Evolutionary conservation across 2,888 invertebrate genomes (phyloP).

Genomic region (Rhagonycha fulva): DNA sequence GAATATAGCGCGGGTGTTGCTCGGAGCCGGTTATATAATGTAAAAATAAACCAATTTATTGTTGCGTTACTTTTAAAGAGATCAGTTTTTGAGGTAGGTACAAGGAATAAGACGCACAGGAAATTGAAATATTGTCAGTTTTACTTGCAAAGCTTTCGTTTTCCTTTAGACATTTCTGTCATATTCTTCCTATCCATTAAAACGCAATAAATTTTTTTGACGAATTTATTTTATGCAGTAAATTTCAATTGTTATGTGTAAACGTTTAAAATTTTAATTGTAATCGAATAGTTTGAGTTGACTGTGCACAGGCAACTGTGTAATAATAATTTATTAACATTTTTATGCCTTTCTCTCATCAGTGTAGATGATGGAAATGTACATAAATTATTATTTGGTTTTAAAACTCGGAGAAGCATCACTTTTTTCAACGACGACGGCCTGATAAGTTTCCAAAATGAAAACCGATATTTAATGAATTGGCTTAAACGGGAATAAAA

Average conservation of each 20-base stretch:
- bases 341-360: neutral
- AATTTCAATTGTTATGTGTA: neutral
- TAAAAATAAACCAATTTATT: neutral
- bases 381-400: neutral
- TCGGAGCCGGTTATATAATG: neutral
- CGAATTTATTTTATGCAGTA: neutral
- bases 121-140: neutral
- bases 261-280: neutral
- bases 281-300: neutral
- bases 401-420: neutral
- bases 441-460: neutral
- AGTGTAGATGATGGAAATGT: neutral
- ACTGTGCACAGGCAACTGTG: neutral
- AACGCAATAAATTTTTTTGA: neutral
- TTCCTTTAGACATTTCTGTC: neutral
- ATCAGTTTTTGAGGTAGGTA: no score
- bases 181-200: neutral
- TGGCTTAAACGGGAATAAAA: neutral
- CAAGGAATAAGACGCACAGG: neutral
- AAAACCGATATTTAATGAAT: no score
- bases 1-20: neutral
- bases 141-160: neutral
- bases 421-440: neutral
- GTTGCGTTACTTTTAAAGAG: no score
- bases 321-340: neutral